These are phyloP conservation scores for Loxodonta africana DNA, from an alignment of 2,113 vertebrate genomes.

Conservation along the genomic window DNA sequence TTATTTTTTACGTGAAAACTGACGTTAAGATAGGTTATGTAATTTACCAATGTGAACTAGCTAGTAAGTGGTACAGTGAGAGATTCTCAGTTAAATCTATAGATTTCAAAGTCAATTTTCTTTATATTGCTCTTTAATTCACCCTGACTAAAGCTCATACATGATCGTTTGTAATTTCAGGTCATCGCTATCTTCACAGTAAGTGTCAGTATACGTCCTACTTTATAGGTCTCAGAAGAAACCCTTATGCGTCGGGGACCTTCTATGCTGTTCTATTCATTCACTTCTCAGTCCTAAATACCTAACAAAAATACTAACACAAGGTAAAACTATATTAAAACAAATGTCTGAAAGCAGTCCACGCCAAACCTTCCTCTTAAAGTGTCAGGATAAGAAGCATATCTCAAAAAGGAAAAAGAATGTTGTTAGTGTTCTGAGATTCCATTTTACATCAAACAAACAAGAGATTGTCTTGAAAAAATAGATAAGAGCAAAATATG, in stretches of 20 bases:
- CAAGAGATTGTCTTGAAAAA: neutral
- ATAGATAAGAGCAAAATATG: neutral
- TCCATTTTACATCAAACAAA: conserved; percentile 4
- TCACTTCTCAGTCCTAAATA: neutral
- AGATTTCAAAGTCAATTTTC: conserved; percentile 12
- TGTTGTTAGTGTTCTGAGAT: neutral
- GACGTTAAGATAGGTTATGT: neutral
- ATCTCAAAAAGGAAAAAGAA: neutral
- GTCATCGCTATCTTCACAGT: neutral
- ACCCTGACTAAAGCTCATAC: neutral
- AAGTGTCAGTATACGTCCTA: neutral
- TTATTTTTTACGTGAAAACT: neutral
- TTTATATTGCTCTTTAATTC: neutral
- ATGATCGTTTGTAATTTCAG: neutral
- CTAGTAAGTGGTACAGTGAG: neutral
- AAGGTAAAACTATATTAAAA: conserved; percentile 27
- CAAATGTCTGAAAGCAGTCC: neutral
- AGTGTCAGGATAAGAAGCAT: neutral
- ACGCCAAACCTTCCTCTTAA: neutral
- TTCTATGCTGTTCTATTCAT: neutral
- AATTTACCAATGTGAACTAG: neutral
- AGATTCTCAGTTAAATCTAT: neutral
- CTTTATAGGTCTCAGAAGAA: neutral
- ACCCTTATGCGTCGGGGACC: neutral
- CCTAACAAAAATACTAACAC: neutral